A percentile compares a stretch with the other conserved stretches of the same genome.
These are phyloP conservation scores for Zonotrichia albicollis DNA, from an alignment of 2,797 vertebrate species.

Conservation along the genomic window DNA sequence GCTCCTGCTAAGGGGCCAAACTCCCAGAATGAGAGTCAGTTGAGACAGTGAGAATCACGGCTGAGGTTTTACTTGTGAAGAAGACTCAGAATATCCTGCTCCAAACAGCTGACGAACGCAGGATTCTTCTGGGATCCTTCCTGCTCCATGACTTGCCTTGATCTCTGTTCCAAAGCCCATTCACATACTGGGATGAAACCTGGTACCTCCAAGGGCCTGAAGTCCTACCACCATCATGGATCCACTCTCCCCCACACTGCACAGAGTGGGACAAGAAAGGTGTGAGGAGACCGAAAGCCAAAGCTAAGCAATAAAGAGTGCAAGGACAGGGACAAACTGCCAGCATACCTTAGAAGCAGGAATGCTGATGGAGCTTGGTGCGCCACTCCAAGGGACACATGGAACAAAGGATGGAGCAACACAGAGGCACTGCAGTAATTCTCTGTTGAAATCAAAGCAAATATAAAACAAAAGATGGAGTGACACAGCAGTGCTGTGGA, in stretches of 20 bases:
- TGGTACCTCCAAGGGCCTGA: neutral
- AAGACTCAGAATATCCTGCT: neutral
- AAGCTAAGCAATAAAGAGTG: neutral
- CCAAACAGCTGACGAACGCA: neutral
- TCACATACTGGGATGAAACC: neutral
- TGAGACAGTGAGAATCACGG: neutral
- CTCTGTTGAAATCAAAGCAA: neutral
- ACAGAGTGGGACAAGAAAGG: neutral
- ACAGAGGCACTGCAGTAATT: neutral
- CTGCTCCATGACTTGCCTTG: neutral
- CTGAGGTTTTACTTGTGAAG: neutral
- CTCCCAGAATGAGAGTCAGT: neutral
- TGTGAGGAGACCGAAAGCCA: neutral
- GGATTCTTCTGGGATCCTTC: neutral
- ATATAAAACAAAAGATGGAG: neutral
- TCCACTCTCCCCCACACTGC: neutral
- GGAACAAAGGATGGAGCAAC: neutral
- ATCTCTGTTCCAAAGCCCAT: neutral
- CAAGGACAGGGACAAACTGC: neutral
- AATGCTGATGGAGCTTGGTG: neutral
- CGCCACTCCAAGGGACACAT: neutral
- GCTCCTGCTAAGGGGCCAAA: neutral
- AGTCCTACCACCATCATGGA: neutral
- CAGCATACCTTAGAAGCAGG: neutral
- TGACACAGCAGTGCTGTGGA: neutral